Conservation (phyloP, 2,888 invertebrate genomes). For the Oxytorus armatus region DNA sequence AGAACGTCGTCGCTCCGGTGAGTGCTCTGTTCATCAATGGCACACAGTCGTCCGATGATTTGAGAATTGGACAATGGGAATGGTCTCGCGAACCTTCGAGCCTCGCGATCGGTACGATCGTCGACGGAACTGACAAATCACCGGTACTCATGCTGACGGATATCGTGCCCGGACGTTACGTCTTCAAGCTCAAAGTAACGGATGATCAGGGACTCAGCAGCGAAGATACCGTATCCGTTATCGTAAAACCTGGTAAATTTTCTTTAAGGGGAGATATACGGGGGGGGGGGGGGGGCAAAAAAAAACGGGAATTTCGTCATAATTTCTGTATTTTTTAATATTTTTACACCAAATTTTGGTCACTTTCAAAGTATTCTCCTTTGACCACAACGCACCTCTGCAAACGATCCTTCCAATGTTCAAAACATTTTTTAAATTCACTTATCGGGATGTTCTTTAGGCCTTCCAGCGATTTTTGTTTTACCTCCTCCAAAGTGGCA, state of each 20-base stretch:
- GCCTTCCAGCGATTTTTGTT: too few species aligned
- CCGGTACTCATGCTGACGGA: conserved; percentile 93
- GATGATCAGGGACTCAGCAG: conserved; percentile 95
- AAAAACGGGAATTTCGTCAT: too few species aligned
- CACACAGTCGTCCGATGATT: conserved; percentile 93
- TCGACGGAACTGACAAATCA: conserved; percentile 90
- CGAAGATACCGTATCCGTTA: conserved; percentile 93
- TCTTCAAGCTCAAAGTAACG: conserved; percentile 94
- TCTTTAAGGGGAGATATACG: too few species aligned
- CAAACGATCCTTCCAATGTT: too few species aligned
- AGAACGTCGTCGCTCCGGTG: conserved; percentile 90
- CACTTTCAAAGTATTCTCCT: too few species aligned
- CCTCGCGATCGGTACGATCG: conserved; percentile 93
- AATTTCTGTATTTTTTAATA: too few species aligned
- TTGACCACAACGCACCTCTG: too few species aligned
- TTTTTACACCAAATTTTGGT: too few species aligned
- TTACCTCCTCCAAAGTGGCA: too few species aligned
- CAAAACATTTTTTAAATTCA: too few species aligned
- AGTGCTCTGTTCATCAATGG: conserved; percentile 93
- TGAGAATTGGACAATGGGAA: conserved; percentile 92
- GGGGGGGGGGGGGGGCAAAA: too few species aligned
- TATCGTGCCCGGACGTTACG: conserved; percentile 94
- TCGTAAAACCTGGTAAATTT: conserved; percentile 88
- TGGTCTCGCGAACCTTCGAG: conserved; percentile 93
- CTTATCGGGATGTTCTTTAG: too few species aligned